Percentiles rank a stretch among this genome's conserved stretches.
phyloP scores from a whole-genome alignment of 2,113 vertebrate species.

The Ameiurus melas region DNA sequence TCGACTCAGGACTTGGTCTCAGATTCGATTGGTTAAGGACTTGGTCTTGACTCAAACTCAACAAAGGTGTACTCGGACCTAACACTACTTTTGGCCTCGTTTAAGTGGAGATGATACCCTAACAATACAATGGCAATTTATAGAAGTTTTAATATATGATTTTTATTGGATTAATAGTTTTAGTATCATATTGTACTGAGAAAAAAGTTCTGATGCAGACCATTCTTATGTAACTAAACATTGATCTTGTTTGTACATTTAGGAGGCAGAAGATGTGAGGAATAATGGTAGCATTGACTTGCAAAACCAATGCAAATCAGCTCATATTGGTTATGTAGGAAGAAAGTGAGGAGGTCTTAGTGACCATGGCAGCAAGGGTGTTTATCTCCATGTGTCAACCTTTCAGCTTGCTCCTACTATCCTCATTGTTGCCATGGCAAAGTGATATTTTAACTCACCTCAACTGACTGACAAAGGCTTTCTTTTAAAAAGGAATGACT shows the following conservation, averaged over 20 bases:
- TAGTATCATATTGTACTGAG: neutral
- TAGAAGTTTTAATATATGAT: neutral
- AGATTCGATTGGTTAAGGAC: too few relatives aligned
- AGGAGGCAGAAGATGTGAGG: conserved; percentile 4
- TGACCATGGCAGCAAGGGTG: neutral
- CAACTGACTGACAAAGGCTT: conserved; percentile 5
- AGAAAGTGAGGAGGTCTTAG: neutral
- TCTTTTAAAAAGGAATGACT: conserved; percentile 30
- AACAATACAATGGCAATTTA: neutral
- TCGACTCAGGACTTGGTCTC: too few relatives aligned
- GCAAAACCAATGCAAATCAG: conserved; percentile 28
- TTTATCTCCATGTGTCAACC: conserved; percentile 40
- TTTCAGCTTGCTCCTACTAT: conserved; percentile 5
- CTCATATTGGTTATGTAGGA: conserved; percentile 3
- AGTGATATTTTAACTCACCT: conserved; percentile 24
- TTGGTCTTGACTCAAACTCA: too few relatives aligned
- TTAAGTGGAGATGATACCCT: neutral
- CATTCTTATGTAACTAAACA: neutral
- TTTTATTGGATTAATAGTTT: neutral
- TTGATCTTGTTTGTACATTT: neutral
- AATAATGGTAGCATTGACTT: conserved; percentile 26
- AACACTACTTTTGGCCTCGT: neutral
- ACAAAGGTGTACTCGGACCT: too few relatives aligned
- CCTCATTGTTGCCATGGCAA: conserved; percentile 35
- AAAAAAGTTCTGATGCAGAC: neutral